Percentiles rank a stretch among this genome's conserved stretches.
phyloP scores from a whole-genome alignment of 2,888 invertebrate genomes.

The Euphydryas editha region DNA sequence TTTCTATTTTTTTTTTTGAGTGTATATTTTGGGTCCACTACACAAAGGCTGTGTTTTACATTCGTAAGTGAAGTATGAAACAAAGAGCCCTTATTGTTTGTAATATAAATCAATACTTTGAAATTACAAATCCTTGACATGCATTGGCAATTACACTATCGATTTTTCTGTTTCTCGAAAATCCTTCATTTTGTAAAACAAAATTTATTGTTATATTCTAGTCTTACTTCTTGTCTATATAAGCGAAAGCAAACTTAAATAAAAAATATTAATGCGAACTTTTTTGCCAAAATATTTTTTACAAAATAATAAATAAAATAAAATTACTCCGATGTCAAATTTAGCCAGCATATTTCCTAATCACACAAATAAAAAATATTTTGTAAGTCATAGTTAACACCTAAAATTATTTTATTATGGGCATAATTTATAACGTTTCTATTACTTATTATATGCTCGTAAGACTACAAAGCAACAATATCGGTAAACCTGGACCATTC shows the following conservation, averaged over 20 bases:
- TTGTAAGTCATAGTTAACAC: too few species aligned
- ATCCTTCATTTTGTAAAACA: not conserved
- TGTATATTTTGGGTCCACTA: not conserved
- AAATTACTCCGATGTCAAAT: too few species aligned
- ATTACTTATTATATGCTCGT: too few species aligned
- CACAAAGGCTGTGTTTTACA: not conserved
- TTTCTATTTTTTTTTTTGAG: not conserved
- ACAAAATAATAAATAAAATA: too few species aligned
- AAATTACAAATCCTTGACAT: constrained; percentile 19
- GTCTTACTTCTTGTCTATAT: too few species aligned
- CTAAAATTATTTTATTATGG: not conserved
- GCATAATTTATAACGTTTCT: not conserved
- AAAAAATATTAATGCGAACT: too few species aligned
- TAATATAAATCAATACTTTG: constrained; percentile 12
- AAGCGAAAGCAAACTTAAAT: too few species aligned
- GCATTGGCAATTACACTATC: not conserved
- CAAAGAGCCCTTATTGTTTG: not conserved
- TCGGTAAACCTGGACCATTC: constrained; percentile 67
- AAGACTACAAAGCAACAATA: constrained; percentile 61
- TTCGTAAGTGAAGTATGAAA: not conserved
- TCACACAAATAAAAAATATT: too few species aligned
- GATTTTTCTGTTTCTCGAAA: not conserved
- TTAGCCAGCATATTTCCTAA: too few species aligned
- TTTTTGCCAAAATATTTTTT: too few species aligned
- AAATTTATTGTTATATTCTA: too few species aligned